phyloP scores from a whole-genome alignment of 2,888 invertebrate genomes.

The Cenopis cana region DNA sequence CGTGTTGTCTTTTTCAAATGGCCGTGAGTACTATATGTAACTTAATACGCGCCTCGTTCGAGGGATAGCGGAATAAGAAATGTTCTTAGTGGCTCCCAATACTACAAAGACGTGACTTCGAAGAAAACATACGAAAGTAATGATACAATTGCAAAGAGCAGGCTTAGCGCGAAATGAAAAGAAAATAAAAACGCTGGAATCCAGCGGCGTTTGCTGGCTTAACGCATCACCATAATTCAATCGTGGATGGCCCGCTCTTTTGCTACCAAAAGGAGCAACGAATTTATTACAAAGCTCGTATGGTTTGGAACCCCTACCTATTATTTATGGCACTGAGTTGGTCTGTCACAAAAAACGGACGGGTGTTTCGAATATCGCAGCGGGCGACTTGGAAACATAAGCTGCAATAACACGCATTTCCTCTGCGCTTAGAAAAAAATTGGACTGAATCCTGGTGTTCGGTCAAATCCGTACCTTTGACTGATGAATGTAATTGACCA shows the following conservation, averaged over 20 bases:
- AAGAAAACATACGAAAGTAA: conserved; percentile 65
- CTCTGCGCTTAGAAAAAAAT: conserved; percentile 66
- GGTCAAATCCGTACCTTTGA: conserved; percentile 53
- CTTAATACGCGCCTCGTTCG: conserved; percentile 64
- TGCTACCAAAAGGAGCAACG: conserved; percentile 83
- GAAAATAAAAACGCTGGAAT: conserved; percentile 75
- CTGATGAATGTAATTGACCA: conserved; percentile 61
- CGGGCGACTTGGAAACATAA: conserved; percentile 81
- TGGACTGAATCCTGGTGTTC: conserved; percentile 54
- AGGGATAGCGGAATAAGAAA: conserved; percentile 65
- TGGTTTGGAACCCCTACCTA: conserved; percentile 81
- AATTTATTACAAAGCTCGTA: conserved; percentile 83
- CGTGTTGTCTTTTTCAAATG: conserved; percentile 80
- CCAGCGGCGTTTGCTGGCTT: conserved; percentile 77
- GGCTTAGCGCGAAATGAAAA: conserved; percentile 74
- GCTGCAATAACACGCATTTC: conserved; percentile 85
- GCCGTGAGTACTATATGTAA: conserved; percentile 71
- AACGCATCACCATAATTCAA: conserved; percentile 84
- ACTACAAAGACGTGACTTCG: conserved; percentile 68
- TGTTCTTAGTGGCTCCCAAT: conserved; percentile 66
- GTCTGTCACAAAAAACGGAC: conserved; percentile 84
- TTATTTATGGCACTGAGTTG: conserved; percentile 84
- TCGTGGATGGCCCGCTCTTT: conserved; percentile 74
- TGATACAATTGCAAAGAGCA: conserved; percentile 66
- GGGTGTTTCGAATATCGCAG: conserved; percentile 83